Percentiles rank a stretch among this genome's conserved stretches.
Evolutionary conservation across 1,140 invertebrate genomes (phyloP).

Genomic region (Probaryconus sp.): DNA sequence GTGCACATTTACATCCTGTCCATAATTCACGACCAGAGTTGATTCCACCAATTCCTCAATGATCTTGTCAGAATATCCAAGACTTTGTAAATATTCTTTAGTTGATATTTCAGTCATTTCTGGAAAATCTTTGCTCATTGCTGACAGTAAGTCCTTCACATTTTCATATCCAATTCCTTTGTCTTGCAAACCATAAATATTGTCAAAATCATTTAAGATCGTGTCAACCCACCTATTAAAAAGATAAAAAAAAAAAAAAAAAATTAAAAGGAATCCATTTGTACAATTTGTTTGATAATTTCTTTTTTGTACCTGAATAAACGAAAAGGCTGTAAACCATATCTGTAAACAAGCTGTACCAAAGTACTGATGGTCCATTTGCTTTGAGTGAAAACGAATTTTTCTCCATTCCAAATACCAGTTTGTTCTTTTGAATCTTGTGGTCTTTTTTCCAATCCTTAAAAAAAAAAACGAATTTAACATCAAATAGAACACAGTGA

Average conservation of each 20-base stretch:
- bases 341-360: conserved; percentile 79
- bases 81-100: conserved; percentile 72
- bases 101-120: conserved; percentile 76
- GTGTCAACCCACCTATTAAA: conserved; percentile 61
- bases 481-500: too few species aligned
- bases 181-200: conserved; percentile 81
- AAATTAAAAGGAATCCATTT: too few species aligned
- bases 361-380: conserved; percentile 75
- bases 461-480: background rate
- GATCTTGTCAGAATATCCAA: conserved; percentile 75
- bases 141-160: conserved; percentile 77
- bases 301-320: conserved; percentile 67
- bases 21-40: conserved; percentile 82
- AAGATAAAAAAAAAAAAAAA: conserved; percentile 2
- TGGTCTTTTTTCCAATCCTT: conserved; percentile 71
- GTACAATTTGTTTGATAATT: too few species aligned
- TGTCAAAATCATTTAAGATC: conserved; percentile 73
- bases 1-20: conserved; percentile 80
- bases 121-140: conserved; percentile 79
- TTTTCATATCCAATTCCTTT: conserved; percentile 77
- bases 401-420: conserved; percentile 80
- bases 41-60: conserved; percentile 81
- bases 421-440: conserved; percentile 34
- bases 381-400: conserved; percentile 79
- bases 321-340: conserved; percentile 79